Conservation (phyloP, 2,888 invertebrate species). For the Erebia aethiops region DNA sequence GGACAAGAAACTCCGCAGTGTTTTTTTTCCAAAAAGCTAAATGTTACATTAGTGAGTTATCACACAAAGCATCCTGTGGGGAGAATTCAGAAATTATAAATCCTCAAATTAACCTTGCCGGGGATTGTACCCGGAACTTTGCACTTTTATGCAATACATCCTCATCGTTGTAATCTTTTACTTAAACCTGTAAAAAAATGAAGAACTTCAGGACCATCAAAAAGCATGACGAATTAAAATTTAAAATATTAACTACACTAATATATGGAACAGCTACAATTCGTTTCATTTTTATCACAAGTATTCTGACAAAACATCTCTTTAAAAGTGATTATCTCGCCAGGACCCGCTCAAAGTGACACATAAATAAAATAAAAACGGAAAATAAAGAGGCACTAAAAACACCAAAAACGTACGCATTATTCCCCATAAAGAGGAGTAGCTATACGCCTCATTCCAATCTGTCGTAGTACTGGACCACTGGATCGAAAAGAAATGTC, state of each 20-base stretch:
- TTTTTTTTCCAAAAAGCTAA: too few relatives aligned
- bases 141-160: too few relatives aligned
- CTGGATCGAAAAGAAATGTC: background rate
- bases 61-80: too few relatives aligned
- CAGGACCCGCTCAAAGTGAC: conserved; percentile 25
- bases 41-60: too few relatives aligned
- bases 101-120: too few relatives aligned
- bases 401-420: background rate
- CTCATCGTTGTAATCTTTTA: too few relatives aligned
- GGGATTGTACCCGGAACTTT: too few relatives aligned
- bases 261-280: conserved; percentile 11
- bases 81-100: too few relatives aligned
- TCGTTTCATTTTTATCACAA: conserved; percentile 14
- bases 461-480: background rate
- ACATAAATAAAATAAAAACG: conserved; percentile 33
- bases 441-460: background rate
- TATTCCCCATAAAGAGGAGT: background rate
- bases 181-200: too few relatives aligned
- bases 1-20: too few relatives aligned
- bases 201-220: background rate
- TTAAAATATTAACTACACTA: background rate
- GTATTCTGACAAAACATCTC: conserved; percentile 22
- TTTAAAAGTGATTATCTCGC: conserved; percentile 34
- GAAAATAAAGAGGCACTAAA: conserved; percentile 27
- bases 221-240: conserved; percentile 12